These are phyloP conservation scores for Epinotia demarniana DNA, from an alignment of 2,888 invertebrate species.

Conservation along the genomic window DNA sequence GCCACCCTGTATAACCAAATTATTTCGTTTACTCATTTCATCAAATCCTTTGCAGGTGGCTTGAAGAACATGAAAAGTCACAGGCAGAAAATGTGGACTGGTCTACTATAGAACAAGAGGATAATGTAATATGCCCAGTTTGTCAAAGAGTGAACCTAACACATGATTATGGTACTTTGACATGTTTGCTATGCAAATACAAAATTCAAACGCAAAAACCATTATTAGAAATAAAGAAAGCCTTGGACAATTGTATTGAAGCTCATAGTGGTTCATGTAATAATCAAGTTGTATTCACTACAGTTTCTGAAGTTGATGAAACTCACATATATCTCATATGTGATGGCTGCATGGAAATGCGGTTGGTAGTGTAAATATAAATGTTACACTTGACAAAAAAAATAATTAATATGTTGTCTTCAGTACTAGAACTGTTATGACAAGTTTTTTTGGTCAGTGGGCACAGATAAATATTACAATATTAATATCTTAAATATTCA, in stretches of 20 bases:
- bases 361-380: conserved; percentile 55
- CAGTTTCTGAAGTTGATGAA: conserved; percentile 64
- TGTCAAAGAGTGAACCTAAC: conserved; percentile 76
- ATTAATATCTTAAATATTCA: neutral
- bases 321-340: conserved; percentile 74
- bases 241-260: conserved; percentile 62
- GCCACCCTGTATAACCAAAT: no score
- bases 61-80: conserved; percentile 75
- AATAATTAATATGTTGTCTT: neutral
- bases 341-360: conserved; percentile 72
- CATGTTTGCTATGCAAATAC: conserved; percentile 70
- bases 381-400: neutral
- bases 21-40: neutral
- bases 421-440: conserved; percentile 1
- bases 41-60: conserved; percentile 64
- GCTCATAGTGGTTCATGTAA: conserved; percentile 64
- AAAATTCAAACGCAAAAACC: conserved; percentile 61
- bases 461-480: neutral
- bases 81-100: conserved; percentile 71
- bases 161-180: conserved; percentile 52
- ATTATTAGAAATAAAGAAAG: conserved; percentile 62
- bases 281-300: conserved; percentile 64
- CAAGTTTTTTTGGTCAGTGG: neutral
- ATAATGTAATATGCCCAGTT: conserved; percentile 80
- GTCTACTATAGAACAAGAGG: conserved; percentile 68